Conservation (phyloP, 2,888 invertebrate genomes). For the Axea sp. region DNA sequence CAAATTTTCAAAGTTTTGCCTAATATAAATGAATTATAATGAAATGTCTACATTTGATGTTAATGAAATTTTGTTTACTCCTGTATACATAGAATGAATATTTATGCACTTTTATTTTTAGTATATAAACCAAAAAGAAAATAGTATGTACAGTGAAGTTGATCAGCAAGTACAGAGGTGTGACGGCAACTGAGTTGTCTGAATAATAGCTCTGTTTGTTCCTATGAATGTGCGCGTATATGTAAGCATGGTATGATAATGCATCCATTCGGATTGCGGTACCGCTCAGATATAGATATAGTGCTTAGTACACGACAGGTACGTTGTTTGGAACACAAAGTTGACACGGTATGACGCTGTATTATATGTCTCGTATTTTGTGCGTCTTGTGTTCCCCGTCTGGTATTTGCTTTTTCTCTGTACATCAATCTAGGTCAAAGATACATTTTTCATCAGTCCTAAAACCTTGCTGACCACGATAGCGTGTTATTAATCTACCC, state of each 20-base stretch:
- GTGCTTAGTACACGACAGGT: slow-evolving; percentile 24
- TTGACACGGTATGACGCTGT: slow-evolving; percentile 44
- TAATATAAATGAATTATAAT: too few relatives aligned
- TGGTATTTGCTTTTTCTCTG: slow-evolving; percentile 25
- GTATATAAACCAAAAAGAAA: not conserved
- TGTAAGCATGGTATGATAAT: slow-evolving; percentile 53
- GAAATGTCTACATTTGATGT: too few relatives aligned
- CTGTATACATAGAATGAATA: not conserved
- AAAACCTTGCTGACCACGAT: not conserved
- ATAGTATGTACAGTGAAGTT: slow-evolving; percentile 14
- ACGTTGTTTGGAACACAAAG: slow-evolving; percentile 43
- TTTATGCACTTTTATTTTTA: not conserved
- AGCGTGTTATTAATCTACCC: too few relatives aligned
- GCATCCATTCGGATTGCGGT: slow-evolving; percentile 43
- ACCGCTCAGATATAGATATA: slow-evolving; percentile 47
- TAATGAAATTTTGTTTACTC: too few relatives aligned
- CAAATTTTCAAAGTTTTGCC: too few relatives aligned
- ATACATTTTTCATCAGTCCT: slow-evolving; percentile 1
- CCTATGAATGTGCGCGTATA: slow-evolving; percentile 41
- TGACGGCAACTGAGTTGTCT: slow-evolving; percentile 29
- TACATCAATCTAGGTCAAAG: not conserved
- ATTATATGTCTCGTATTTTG: slow-evolving; percentile 35
- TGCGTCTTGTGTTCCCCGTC: slow-evolving; percentile 13
- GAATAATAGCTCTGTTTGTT: slow-evolving; percentile 55
- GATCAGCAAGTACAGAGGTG: slow-evolving; percentile 8